phyloP scores from a whole-genome alignment of 2,888 invertebrate species.

The Rhabditoides inermis region DNA sequence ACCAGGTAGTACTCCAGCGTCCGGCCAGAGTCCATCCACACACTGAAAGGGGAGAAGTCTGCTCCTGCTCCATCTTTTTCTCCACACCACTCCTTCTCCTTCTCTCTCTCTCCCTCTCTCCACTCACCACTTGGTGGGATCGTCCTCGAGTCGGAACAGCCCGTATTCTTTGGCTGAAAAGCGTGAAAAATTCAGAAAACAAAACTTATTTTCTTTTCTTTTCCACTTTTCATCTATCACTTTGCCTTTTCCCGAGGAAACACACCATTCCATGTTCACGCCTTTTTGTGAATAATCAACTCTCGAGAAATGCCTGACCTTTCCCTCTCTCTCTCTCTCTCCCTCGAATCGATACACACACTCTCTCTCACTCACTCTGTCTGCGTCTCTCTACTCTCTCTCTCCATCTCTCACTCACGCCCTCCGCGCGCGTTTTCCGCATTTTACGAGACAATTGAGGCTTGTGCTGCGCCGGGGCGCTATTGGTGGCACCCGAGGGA shows the following conservation, averaged over 20 bases:
- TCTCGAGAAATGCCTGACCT: neutral
- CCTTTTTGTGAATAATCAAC: neutral
- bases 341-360: neutral
- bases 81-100: no score
- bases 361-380: neutral
- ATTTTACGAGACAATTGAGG: no score
- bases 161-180: slow-evolving; percentile 71
- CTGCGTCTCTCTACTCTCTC: neutral
- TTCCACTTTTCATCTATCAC: neutral
- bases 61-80: no score
- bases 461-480: no score
- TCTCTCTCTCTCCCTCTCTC: slow-evolving; percentile 85
- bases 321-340: neutral
- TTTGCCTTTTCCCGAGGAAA: neutral
- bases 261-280: neutral
- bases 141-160: slow-evolving; percentile 88
- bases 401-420: neutral
- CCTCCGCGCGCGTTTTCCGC: no score
- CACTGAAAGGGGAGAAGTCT: no score
- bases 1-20: slow-evolving; percentile 93
- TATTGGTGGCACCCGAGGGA: no score
- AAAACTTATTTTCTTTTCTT: neutral
- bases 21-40: slow-evolving; percentile 87
- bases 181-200: neutral
- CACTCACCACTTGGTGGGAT: slow-evolving; percentile 92